Conservation (phyloP, 2,888 invertebrate species). For the Spatulosminthurus flaviceps region DNA sequence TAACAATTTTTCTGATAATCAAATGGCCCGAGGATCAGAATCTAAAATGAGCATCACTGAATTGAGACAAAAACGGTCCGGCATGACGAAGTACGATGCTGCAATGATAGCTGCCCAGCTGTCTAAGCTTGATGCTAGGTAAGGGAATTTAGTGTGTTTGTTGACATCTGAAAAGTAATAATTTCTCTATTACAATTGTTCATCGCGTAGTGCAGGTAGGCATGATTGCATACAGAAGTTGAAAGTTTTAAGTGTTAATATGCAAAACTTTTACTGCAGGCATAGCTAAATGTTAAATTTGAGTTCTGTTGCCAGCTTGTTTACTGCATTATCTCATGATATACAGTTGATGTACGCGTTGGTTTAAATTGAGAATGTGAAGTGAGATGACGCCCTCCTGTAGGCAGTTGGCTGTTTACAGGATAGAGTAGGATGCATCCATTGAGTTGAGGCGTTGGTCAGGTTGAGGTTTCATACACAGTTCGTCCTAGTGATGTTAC, state of each 20-base stretch:
- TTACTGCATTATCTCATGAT: too few relatives aligned
- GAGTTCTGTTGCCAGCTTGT: too few relatives aligned
- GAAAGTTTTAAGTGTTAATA: too few relatives aligned
- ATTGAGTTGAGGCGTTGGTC: slow-evolving; percentile 12
- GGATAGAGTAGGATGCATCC: background rate
- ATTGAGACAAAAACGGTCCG: slow-evolving; percentile 74
- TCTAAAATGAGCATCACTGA: slow-evolving; percentile 85
- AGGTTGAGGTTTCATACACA: background rate
- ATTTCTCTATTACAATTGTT: too few relatives aligned
- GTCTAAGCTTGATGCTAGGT: slow-evolving; percentile 68
- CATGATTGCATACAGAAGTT: too few relatives aligned
- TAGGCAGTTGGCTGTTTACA: background rate
- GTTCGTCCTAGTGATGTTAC: too few relatives aligned
- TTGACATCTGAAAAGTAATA: background rate
- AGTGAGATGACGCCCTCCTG: background rate
- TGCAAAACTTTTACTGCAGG: too few relatives aligned
- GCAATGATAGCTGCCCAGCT: slow-evolving; percentile 85
- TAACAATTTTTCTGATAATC: slow-evolving; percentile 26
- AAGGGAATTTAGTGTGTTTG: background rate
- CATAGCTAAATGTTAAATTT: too few relatives aligned
- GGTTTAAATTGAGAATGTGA: background rate
- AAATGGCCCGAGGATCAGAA: background rate
- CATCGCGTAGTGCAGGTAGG: too few relatives aligned
- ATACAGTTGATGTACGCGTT: too few relatives aligned
- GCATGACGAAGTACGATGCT: slow-evolving; percentile 87